A percentile compares a stretch with the other conserved stretches of the same genome.
Evolutionary conservation across 2,113 vertebrate genomes (phyloP).

Genomic region (Nothobranchius furzeri): DNA sequence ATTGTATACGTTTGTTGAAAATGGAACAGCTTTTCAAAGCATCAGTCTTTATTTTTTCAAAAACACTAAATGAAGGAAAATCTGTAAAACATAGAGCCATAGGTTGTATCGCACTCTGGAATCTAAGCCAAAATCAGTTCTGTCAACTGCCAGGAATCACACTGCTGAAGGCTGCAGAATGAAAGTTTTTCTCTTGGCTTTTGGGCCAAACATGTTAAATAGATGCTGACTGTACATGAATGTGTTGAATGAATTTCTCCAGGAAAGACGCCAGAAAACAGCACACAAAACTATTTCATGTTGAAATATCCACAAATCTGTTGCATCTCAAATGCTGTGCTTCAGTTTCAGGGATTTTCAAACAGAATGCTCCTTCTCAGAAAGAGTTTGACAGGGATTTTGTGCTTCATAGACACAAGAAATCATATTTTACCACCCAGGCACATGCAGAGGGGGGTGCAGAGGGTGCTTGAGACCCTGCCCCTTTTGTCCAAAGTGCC

Average conservation of each 20-base stretch:
- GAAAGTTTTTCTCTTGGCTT: background rate
- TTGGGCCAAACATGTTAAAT: slow-evolving; percentile 6
- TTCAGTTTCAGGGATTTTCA: background rate
- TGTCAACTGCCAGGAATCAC: background rate
- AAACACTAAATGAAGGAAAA: slow-evolving; percentile 25
- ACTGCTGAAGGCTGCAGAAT: background rate
- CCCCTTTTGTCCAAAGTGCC: too few relatives aligned
- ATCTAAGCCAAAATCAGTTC: slow-evolving; percentile 14
- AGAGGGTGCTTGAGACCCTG: too few relatives aligned
- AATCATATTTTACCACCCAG: too few relatives aligned
- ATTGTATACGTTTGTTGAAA: too few relatives aligned
- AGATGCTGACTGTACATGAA: background rate
- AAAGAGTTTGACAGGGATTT: background rate
- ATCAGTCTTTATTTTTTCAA: slow-evolving; percentile 24
- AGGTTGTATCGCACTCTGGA: slow-evolving; percentile 9
- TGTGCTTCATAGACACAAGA: too few relatives aligned
- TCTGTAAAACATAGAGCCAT: slow-evolving; percentile 12
- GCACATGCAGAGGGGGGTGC: too few relatives aligned
- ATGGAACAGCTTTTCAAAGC: too few relatives aligned
- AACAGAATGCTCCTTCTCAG: background rate
- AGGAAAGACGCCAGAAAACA: background rate
- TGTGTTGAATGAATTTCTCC: background rate
- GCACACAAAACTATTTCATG: background rate
- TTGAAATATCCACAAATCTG: background rate
- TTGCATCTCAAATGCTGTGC: background rate